These are phyloP conservation scores for Lonchura striata DNA, from an alignment of 2,113 vertebrate species.

Conservation along the genomic window DNA sequence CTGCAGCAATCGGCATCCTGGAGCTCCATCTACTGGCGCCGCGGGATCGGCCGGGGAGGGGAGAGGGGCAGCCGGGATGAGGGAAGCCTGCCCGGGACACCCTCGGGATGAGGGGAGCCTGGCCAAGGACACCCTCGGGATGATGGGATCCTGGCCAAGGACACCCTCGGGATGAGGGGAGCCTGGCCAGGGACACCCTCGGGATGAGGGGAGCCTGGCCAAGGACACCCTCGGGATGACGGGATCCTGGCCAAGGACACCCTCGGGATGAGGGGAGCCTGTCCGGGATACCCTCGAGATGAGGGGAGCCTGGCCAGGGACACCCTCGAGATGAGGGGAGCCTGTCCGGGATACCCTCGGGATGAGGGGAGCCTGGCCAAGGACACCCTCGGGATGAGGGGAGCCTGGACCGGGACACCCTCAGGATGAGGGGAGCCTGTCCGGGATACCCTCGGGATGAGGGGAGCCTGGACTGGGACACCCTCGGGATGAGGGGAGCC, in stretches of 20 bases:
- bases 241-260: too few relatives aligned
- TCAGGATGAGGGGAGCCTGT: too few relatives aligned
- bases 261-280: too few relatives aligned
- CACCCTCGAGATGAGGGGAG: too few relatives aligned
- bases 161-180: too few relatives aligned
- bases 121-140: neutral
- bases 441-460: neutral
- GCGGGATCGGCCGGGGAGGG: neutral
- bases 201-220: neutral
- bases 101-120: fast-evolving
- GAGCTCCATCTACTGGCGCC: constrained; percentile 34
- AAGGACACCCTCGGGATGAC: too few relatives aligned
- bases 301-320: neutral
- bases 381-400: neutral
- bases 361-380: too few relatives aligned
- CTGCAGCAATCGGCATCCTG: neutral
- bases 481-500: fast-evolving
- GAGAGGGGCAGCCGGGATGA: neutral
- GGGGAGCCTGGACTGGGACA: neutral
- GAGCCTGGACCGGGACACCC: too few relatives aligned
- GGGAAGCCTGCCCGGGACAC: too few relatives aligned
- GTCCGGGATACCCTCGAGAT: too few relatives aligned
- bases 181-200: neutral
- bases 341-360: too few relatives aligned
- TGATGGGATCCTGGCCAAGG: too few relatives aligned